Conservation (phyloP, 2,797 vertebrate genomes). For the Urosaurus nigricauda region DNA sequence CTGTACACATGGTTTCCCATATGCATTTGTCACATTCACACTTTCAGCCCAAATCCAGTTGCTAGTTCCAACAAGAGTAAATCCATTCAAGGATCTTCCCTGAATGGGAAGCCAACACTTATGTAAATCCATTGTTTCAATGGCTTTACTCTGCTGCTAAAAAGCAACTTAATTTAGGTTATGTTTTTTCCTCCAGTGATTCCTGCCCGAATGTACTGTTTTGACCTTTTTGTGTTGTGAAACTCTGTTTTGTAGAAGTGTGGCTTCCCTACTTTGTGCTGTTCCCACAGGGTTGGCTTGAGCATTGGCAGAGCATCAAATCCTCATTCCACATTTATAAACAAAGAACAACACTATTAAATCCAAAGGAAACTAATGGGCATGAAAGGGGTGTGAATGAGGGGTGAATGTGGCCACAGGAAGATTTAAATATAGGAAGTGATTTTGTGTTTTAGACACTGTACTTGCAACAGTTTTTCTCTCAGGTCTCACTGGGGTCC, state of each 20-base stretch:
- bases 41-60: background rate
- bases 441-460: background rate
- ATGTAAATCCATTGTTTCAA: too few species aligned
- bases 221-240: slow-evolving; percentile 76
- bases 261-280: slow-evolving; percentile 63
- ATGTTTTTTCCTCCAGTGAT: slow-evolving; percentile 71
- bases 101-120: too few species aligned
- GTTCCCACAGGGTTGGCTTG: slow-evolving; percentile 64
- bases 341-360: slow-evolving; percentile 10
- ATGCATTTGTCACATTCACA: background rate
- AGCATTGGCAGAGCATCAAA: slow-evolving; percentile 38
- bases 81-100: too few species aligned
- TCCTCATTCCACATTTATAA: background rate
- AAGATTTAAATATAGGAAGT: accelerated
- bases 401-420: accelerated
- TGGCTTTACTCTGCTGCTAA: too few species aligned
- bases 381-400: background rate
- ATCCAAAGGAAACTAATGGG: background rate
- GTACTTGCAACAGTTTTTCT: too few species aligned
- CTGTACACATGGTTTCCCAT: background rate
- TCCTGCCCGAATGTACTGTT: slow-evolving; percentile 59
- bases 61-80: too few species aligned
- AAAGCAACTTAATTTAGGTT: slow-evolving; percentile 15
- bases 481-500: too few species aligned
- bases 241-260: slow-evolving; percentile 69